Evolutionary conservation across 2,888 invertebrate species (phyloP).

Genomic region (Stomorhina lunata): DNA sequence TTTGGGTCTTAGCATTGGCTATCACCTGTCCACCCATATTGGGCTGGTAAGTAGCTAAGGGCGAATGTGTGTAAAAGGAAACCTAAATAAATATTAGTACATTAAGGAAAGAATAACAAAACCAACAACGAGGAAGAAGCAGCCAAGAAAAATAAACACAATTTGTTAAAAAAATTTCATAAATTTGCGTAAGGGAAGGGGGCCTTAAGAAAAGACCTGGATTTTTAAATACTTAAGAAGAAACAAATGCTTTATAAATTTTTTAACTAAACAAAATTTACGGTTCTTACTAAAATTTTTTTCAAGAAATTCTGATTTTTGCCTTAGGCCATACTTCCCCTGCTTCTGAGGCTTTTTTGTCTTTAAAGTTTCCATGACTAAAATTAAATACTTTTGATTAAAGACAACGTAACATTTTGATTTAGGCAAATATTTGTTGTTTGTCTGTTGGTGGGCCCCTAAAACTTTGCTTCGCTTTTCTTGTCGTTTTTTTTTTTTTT

Average conservation of each 20-base stretch:
- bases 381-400: neutral
- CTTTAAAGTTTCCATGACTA: too few relatives aligned
- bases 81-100: conserved; percentile 27
- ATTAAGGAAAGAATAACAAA: neutral
- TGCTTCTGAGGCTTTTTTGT: too few relatives aligned
- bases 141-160: neutral
- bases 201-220: too few relatives aligned
- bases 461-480: too few relatives aligned
- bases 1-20: conserved; percentile 93
- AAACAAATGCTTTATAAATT: too few relatives aligned
- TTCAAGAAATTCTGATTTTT: too few relatives aligned
- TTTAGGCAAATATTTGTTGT: conserved; percentile 33
- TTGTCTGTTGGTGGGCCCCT: neutral
- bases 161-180: neutral
- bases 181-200: neutral
- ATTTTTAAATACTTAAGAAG: too few relatives aligned
- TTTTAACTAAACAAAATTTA: too few relatives aligned
- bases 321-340: neutral
- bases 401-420: too few relatives aligned
- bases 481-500: neutral
- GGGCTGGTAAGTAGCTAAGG: conserved; percentile 86
- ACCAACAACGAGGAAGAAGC: too few relatives aligned
- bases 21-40: conserved; percentile 97
- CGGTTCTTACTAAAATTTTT: too few relatives aligned
- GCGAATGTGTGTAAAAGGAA: neutral